Percentiles rank a stretch among this genome's conserved stretches.
Evolutionary conservation across 1,140 invertebrate genomes (phyloP).

Genomic region (Manduca sexta): DNA sequence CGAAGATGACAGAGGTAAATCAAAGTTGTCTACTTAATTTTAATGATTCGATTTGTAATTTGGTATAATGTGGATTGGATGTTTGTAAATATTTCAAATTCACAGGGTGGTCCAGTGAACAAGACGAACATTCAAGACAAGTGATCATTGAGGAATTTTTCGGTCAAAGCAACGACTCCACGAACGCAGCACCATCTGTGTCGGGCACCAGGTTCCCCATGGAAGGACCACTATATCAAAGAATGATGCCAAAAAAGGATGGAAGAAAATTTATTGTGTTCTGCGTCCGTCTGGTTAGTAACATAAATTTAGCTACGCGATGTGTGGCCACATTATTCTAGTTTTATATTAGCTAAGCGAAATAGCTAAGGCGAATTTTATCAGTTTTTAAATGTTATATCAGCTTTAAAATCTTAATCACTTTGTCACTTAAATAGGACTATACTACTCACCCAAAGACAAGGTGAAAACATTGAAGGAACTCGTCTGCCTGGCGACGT

Average conservation of each 20-base stretch:
- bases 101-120: constrained; percentile 53
- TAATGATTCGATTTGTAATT: not conserved
- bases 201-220: constrained; percentile 83
- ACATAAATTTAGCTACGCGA: constrained; percentile 15
- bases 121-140: constrained; percentile 71
- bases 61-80: too few relatives aligned
- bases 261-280: constrained; percentile 98
- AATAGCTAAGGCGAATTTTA: constrained; percentile 25
- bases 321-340: constrained; percentile 48
- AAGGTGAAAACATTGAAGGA: constrained; percentile 91
- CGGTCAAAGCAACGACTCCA: constrained; percentile 46
- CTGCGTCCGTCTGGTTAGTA: constrained; percentile 87
- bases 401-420: constrained; percentile 8
- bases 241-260: constrained; percentile 96
- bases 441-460: constrained; percentile 97
- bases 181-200: constrained; percentile 40
- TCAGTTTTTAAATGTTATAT: not conserved
- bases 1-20: constrained; percentile 74
- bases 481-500: constrained; percentile 93
- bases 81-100: not conserved
- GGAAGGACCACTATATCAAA: constrained; percentile 96
- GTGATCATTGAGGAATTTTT: constrained; percentile 88
- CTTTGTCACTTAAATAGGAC: constrained; percentile 56
- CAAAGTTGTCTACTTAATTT: not conserved
- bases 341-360: constrained; percentile 18